phyloP scores from a whole-genome alignment of 2,888 invertebrate species.

The Conus canariensis region DNA sequence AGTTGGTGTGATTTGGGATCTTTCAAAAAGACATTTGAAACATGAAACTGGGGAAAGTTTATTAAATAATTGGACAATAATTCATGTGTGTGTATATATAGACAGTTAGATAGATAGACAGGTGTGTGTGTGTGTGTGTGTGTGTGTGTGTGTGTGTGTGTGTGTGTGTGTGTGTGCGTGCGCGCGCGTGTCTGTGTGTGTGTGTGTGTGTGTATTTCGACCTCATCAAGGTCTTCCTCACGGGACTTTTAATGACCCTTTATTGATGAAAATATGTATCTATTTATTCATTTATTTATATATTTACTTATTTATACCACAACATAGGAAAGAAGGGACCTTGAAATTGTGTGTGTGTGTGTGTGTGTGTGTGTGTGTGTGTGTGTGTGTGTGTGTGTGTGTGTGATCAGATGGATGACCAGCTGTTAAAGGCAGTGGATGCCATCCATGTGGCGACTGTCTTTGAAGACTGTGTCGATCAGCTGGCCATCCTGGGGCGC shows the following conservation, averaged over 20 bases:
- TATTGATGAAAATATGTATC: too few species aligned
- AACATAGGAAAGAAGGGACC: too few species aligned
- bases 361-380: not conserved
- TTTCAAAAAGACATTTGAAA: too few species aligned
- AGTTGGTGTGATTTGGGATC: too few species aligned
- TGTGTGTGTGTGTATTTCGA: too few species aligned
- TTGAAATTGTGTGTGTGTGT: not conserved
- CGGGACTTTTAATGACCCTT: too few species aligned
- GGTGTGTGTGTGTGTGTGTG: not conserved
- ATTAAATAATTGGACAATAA: too few species aligned
- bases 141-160: conserved; percentile 15
- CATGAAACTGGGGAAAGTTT: too few species aligned
- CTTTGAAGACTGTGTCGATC: conserved; percentile 78
- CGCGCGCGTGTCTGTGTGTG: not conserved
- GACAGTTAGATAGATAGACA: not conserved
- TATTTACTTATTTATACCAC: too few species aligned
- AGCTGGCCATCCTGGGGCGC: conserved; percentile 74
- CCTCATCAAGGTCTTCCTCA: too few species aligned
- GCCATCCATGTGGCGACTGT: conserved; percentile 77
- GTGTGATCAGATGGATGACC: conserved; percentile 48
- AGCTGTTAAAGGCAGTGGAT: conserved; percentile 67
- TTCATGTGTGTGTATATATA: not conserved
- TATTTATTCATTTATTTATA: too few species aligned
- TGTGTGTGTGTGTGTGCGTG: conserved; percentile 12
- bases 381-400: conserved; percentile 2